Percentiles rank a stretch among this genome's conserved stretches.
phyloP scores from a whole-genome alignment of 2,797 vertebrate species.

The Pyrocephalus nanus region DNA sequence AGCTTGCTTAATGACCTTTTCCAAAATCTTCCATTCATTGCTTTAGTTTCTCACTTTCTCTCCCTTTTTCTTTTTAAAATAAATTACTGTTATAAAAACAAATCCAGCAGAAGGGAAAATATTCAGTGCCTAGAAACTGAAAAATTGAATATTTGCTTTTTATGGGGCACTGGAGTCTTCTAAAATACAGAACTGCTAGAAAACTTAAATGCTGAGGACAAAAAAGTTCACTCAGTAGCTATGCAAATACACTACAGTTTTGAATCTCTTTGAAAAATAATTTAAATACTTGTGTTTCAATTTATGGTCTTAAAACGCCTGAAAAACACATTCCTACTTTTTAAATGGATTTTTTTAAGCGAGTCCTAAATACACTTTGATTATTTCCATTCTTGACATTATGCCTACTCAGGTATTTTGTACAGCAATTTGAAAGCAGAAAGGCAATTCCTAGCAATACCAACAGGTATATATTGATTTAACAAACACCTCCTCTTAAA shows the following conservation, averaged over 20 bases:
- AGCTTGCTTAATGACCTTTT: slow-evolving; percentile 82
- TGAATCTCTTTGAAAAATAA: slow-evolving; percentile 78
- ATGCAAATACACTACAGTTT: slow-evolving; percentile 73
- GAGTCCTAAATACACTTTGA: slow-evolving; percentile 73
- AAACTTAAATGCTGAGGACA: slow-evolving; percentile 80
- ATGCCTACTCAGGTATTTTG: slow-evolving; percentile 70
- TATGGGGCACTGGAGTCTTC: slow-evolving; percentile 85
- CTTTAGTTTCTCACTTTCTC: slow-evolving; percentile 63
- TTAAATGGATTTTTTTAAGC: slow-evolving; percentile 73
- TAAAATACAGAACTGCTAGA: slow-evolving; percentile 84
- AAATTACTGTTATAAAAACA: slow-evolving; percentile 88
- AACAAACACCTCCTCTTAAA: slow-evolving; percentile 72
- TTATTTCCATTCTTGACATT: slow-evolving; percentile 73
- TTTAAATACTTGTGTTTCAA: slow-evolving; percentile 73
- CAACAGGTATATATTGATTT: slow-evolving; percentile 72
- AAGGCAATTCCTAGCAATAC: slow-evolving; percentile 70
- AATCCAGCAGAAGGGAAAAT: slow-evolving; percentile 82
- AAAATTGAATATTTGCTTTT: slow-evolving; percentile 83
- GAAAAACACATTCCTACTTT: slow-evolving; percentile 61
- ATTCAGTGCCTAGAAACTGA: slow-evolving; percentile 80
- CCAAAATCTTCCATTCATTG: slow-evolving; percentile 76
- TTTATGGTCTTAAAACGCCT: slow-evolving; percentile 69
- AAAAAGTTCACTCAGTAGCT: slow-evolving; percentile 66
- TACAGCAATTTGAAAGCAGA: slow-evolving; percentile 69
- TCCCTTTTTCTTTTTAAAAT: slow-evolving; percentile 81